Conservation (phyloP, 2,113 vertebrate species). For the Azemiops feae region DNA sequence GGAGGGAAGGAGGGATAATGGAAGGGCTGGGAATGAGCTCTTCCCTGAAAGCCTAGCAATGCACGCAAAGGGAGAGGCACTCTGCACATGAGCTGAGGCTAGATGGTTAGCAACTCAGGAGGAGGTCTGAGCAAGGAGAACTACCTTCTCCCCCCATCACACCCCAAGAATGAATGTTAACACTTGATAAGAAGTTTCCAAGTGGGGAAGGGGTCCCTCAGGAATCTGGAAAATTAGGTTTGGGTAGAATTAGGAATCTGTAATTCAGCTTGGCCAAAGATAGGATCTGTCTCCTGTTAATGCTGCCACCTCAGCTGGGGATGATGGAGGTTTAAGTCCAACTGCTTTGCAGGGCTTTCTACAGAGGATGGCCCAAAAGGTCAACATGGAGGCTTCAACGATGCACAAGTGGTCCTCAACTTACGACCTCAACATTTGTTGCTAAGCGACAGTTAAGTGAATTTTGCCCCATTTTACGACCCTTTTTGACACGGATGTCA, state of each 20-base stretch:
- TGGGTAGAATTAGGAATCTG: neutral
- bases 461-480: too few species aligned
- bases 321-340: neutral
- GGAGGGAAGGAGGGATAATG: neutral
- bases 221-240: neutral
- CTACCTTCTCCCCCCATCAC: too few species aligned
- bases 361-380: neutral
- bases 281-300: neutral
- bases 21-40: neutral
- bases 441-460: too few species aligned
- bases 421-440: too few species aligned
- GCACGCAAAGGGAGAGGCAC: neutral
- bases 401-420: neutral
- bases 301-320: neutral
- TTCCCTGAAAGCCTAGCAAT: neutral
- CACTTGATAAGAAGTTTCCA: neutral
- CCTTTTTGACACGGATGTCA: too few species aligned
- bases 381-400: neutral
- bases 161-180: neutral
- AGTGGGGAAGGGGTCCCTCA: neutral
- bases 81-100: neutral
- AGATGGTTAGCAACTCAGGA: neutral
- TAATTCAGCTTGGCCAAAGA: neutral
- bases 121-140: fast-evolving
- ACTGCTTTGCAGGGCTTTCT: neutral